phyloP scores from a whole-genome alignment of 2,113 vertebrate species.

The Aramus guarauna region DNA sequence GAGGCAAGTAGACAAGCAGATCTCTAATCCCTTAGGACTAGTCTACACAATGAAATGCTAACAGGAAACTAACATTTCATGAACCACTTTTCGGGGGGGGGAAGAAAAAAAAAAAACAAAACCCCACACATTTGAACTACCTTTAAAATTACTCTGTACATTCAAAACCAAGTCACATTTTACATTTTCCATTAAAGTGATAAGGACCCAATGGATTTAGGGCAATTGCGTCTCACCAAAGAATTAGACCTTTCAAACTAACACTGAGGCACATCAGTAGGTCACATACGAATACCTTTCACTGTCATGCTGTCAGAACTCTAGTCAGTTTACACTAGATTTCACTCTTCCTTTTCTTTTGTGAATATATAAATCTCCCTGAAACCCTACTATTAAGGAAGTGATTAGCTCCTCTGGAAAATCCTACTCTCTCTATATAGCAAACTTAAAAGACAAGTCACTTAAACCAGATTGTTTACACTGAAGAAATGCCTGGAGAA shows the following conservation, averaged over 20 bases:
- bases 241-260: not conserved
- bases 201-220: not conserved
- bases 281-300: accelerated
- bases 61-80: not conserved
- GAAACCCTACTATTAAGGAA: not conserved
- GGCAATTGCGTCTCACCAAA: not conserved
- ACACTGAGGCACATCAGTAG: not conserved
- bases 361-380: not conserved
- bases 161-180: not conserved
- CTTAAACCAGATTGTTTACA: not conserved
- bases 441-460: not conserved
- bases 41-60: not conserved
- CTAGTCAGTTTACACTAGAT: not conserved
- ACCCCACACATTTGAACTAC: not conserved
- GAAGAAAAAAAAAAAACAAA: not conserved
- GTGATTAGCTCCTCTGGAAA: not conserved
- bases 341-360: not conserved
- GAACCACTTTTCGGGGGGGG: not conserved
- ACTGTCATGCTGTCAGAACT: not conserved
- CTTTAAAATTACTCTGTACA: not conserved
- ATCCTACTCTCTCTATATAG: not conserved
- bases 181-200: not conserved
- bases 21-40: not conserved
- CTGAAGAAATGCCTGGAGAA: not conserved
- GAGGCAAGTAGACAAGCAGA: not conserved